phyloP scores from a whole-genome alignment of 2,888 invertebrate species.

The Synergus umbraculus region DNA sequence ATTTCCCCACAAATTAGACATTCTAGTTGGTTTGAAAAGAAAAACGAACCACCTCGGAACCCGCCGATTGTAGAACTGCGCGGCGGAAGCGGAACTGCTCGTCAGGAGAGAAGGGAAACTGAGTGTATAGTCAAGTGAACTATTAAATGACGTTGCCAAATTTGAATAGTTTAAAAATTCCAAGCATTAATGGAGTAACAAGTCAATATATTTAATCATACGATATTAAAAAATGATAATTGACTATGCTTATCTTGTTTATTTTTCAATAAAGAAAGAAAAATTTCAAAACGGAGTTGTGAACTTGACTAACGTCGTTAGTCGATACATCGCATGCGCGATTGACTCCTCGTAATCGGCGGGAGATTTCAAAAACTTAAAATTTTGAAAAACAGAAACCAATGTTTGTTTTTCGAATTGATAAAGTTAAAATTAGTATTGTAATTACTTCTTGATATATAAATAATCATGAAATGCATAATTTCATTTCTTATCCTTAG shows the following conservation, averaged over 20 bases:
- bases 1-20: not conserved
- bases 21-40: not conserved
- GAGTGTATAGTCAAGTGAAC: not conserved
- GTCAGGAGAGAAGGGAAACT: not conserved
- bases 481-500: not conserved
- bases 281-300: not conserved
- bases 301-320: not conserved
- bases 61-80: not conserved
- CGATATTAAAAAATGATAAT: not conserved
- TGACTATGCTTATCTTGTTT: not conserved
- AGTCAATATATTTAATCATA: not conserved
- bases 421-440: too few relatives aligned
- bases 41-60: not conserved
- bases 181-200: fast-evolving
- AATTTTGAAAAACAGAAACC: not conserved
- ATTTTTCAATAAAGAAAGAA: not conserved
- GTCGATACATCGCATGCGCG: not conserved
- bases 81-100: not conserved
- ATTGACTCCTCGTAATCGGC: not conserved
- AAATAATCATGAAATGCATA: not conserved
- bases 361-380: not conserved
- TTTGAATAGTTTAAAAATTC: not conserved
- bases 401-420: not conserved
- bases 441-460: too few relatives aligned
- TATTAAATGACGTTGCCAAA: not conserved